phyloP scores from a whole-genome alignment of 2,113 vertebrate genomes.

The Anoplopoma fimbria region DNA sequence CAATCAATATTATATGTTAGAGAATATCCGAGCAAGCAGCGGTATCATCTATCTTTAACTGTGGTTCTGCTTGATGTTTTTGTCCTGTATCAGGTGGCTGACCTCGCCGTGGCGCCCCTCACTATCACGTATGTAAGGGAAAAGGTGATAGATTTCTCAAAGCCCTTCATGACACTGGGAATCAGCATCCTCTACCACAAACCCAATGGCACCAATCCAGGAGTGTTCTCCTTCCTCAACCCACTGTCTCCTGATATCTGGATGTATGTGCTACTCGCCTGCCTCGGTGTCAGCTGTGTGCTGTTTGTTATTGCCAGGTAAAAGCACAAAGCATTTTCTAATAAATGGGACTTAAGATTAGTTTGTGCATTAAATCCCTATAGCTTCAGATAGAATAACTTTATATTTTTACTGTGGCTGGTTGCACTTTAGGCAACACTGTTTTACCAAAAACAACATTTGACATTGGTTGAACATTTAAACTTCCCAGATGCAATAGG shows the following conservation, averaged over 20 bases:
- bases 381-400: not conserved
- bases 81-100: constrained; percentile 88
- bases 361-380: not conserved
- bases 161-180: constrained; percentile 98
- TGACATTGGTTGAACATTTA: not conserved
- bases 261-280: constrained; percentile 98
- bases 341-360: not conserved
- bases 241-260: constrained; percentile 98
- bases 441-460: not conserved
- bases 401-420: too few relatives aligned
- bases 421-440: not conserved
- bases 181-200: constrained; percentile 98
- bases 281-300: constrained; percentile 97
- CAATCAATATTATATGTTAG: not conserved
- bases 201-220: constrained; percentile 97
- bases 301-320: constrained; percentile 99
- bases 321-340: constrained; percentile 20
- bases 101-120: constrained; percentile 95
- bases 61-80: not conserved
- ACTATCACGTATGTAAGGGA: constrained; percentile 98
- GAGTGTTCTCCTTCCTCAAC: constrained; percentile 97
- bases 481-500: not conserved
- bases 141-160: constrained; percentile 99
- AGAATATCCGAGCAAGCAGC: not conserved
- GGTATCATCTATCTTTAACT: not conserved